phyloP scores from a whole-genome alignment of 2,888 invertebrate species.

The Agrilus cyanescens region DNA sequence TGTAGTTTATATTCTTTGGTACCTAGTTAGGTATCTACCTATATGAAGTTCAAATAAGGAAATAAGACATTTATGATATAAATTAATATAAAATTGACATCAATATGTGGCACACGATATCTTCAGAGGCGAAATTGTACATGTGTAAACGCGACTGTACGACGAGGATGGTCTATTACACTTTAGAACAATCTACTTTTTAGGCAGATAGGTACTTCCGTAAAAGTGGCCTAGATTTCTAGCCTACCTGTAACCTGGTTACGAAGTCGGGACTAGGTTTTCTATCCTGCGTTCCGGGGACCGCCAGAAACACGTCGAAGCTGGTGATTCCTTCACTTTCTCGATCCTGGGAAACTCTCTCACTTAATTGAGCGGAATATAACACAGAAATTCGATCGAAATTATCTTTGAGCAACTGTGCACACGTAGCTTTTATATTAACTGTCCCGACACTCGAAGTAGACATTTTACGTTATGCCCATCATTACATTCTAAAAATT shows the following conservation, averaged over 20 bases:
- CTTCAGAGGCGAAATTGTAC: no score
- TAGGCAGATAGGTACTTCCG: no score
- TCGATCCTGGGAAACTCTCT: conserved; percentile 20
- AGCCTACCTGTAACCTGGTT: conserved; percentile 32
- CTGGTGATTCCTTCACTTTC: conserved; percentile 22
- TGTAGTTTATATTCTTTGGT: no score
- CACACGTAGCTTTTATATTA: conserved; percentile 30
- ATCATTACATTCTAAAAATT: conserved; percentile 21
- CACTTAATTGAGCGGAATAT: conserved; percentile 31
- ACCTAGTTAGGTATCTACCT: no score
- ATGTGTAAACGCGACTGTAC: no score
- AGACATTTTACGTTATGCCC: conserved; percentile 28
- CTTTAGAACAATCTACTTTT: no score
- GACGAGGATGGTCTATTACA: no score
- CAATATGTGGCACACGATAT: no score
- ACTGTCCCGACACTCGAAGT: conserved; percentile 29
- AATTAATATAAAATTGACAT: no score
- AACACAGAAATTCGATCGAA: conserved; percentile 31
- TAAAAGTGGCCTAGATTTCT: no score
- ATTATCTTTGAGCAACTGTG: conserved; percentile 29
- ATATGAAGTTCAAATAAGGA: no score
- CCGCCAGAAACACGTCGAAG: conserved; percentile 28
- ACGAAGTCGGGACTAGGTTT: conserved; percentile 32
- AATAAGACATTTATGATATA: no score
- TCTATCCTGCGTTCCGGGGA: conserved; percentile 26